A percentile compares a stretch with the other conserved stretches of the same genome.
phyloP scores from a whole-genome alignment of 2,888 invertebrate species.

The Spialia ferax region DNA sequence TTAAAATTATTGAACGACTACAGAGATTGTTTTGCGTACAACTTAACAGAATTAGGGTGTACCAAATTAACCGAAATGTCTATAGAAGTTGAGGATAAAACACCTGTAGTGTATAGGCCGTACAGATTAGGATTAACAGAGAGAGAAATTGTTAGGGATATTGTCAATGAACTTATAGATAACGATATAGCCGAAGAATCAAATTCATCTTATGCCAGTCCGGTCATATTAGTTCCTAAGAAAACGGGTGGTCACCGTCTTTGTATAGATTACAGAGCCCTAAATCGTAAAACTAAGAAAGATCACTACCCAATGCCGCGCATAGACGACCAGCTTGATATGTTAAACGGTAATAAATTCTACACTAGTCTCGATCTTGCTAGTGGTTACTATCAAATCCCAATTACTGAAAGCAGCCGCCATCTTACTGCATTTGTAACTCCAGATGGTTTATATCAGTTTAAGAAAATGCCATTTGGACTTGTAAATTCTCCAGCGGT shows the following conservation, averaged over 20 bases:
- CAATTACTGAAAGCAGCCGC: constrained; percentile 20
- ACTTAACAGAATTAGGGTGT: background rate
- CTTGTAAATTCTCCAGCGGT: constrained; percentile 39
- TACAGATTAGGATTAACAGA: background rate
- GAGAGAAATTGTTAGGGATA: background rate
- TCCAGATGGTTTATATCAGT: constrained; percentile 36
- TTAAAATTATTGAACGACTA: background rate
- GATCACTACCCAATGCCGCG: constrained; percentile 38
- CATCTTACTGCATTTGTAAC: constrained; percentile 39
- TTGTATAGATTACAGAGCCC: constrained; percentile 13
- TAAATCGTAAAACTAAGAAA: constrained; percentile 32
- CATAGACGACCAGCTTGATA: constrained; percentile 40
- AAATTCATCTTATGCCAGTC: constrained; percentile 6
- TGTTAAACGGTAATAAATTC: constrained; percentile 32
- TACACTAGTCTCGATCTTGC: constrained; percentile 35
- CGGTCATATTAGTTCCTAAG: constrained; percentile 5
- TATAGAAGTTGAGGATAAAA: background rate
- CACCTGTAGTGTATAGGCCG: constrained; percentile 8
- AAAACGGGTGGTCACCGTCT: constrained; percentile 10
- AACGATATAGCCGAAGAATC: constrained; percentile 6
- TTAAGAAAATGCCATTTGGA: constrained; percentile 40
- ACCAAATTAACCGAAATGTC: constrained; percentile 8
- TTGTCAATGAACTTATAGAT: constrained; percentile 2
- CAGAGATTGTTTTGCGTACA: constrained; percentile 1
- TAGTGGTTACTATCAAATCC: constrained; percentile 41